Percentiles rank a stretch among this genome's conserved stretches.
These are phyloP conservation scores for Sporophila hypoxantha DNA, from an alignment of 2,113 vertebrate genomes.

Conservation along the genomic window DNA sequence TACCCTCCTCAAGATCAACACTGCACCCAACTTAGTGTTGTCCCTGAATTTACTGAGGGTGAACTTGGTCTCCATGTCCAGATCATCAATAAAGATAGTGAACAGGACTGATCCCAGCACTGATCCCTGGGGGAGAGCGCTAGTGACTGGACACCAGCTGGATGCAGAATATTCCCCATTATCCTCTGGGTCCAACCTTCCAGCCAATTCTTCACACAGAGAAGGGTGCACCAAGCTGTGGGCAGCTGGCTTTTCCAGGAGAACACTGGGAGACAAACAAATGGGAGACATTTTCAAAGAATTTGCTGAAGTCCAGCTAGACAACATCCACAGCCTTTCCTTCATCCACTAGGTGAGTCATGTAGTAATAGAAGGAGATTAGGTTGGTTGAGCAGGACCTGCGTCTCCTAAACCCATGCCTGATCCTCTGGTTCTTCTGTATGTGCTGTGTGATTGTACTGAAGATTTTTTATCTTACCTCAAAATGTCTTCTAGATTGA, in stretches of 20 bases:
- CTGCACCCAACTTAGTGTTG: not conserved
- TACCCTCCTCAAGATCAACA: not conserved
- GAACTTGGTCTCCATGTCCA: not conserved
- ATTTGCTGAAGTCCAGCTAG: not conserved
- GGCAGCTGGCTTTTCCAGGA: not conserved
- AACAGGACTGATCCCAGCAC: not conserved
- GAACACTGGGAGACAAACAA: no score
- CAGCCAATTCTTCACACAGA: not conserved
- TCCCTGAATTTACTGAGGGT: not conserved
- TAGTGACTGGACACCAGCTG: not conserved
- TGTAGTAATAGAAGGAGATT: not conserved
- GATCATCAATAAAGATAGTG: not conserved
- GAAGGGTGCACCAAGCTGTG: fast-evolving
- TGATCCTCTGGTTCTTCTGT: not conserved
- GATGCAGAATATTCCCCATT: not conserved
- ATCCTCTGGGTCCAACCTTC: not conserved
- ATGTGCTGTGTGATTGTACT: not conserved
- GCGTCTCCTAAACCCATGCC: not conserved
- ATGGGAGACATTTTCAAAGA: not conserved
- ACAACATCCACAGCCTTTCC: not conserved
- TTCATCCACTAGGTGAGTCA: not conserved
- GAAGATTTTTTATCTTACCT: not conserved
- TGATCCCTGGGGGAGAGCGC: not conserved
- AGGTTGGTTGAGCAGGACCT: not conserved
- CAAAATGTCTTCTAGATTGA: not conserved